Percentiles rank a stretch among this genome's conserved stretches.
These are phyloP conservation scores for Pseudococcus jackbeardsleyi DNA, from an alignment of 2,888 invertebrate species.

Conservation along the genomic window DNA sequence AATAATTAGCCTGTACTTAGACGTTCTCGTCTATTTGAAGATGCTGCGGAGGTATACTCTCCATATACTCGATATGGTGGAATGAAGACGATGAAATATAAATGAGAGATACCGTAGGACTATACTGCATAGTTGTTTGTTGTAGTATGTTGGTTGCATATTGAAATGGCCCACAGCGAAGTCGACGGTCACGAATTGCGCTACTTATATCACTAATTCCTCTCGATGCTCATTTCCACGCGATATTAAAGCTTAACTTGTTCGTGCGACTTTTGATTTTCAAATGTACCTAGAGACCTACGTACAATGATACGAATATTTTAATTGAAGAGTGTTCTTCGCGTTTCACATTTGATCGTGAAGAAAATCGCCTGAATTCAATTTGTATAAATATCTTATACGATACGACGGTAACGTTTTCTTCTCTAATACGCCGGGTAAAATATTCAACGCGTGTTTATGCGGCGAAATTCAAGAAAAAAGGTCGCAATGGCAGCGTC, in stretches of 20 bases:
- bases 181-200: slow-evolving; percentile 47
- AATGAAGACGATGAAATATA: slow-evolving; percentile 54
- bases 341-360: slow-evolving; percentile 42
- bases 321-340: slow-evolving; percentile 52
- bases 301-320: slow-evolving; percentile 52
- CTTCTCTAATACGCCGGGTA: slow-evolving; percentile 8
- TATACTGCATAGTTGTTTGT: not conserved
- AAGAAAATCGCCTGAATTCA: slow-evolving; percentile 54
- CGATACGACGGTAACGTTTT: not conserved
- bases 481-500: slow-evolving; percentile 7
- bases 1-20: slow-evolving; percentile 35
- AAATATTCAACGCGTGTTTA: slow-evolving; percentile 54
- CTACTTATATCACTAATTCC: slow-evolving; percentile 55
- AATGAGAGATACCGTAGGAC: not conserved
- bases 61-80: not conserved
- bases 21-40: slow-evolving; percentile 26
- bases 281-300: slow-evolving; percentile 15
- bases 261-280: slow-evolving; percentile 54
- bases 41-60: not conserved
- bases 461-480: not conserved
- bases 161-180: slow-evolving; percentile 51
- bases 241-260: slow-evolving; percentile 2
- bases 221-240: slow-evolving; percentile 33
- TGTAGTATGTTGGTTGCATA: slow-evolving; percentile 8
- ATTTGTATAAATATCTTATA: not conserved